Conservation (phyloP, 2,888 invertebrate genomes). For the Spisula subtruncata region DNA sequence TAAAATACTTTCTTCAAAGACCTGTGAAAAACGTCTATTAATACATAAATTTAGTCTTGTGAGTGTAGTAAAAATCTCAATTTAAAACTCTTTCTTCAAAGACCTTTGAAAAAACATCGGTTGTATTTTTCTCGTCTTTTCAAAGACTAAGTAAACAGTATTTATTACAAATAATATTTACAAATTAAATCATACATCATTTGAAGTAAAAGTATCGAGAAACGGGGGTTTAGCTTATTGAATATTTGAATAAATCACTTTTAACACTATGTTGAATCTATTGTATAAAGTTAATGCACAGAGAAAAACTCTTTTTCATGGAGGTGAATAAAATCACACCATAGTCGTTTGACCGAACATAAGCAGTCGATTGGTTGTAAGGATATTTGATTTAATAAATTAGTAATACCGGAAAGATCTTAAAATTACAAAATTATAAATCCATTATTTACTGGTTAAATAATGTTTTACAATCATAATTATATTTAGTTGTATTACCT, state of each 20-base stretch:
- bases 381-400: neutral
- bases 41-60: too few relatives aligned
- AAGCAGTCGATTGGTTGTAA: neutral
- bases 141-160: conserved; percentile 33
- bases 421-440: too few relatives aligned
- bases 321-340: neutral
- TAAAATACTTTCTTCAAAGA: conserved; percentile 1
- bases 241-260: conserved; percentile 15
- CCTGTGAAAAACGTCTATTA: neutral
- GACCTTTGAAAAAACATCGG: neutral
- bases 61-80: too few relatives aligned
- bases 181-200: conserved; percentile 29
- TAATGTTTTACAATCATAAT: too few relatives aligned
- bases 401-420: neutral
- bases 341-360: neutral
- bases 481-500: too few relatives aligned
- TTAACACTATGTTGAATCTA: neutral
- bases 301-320: neutral
- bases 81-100: neutral
- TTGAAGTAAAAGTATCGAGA: neutral
- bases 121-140: neutral
- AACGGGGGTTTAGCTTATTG: too few relatives aligned
- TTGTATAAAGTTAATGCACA: neutral
- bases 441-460: too few relatives aligned
- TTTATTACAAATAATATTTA: conserved; percentile 36